Evolutionary conservation across 2,113 vertebrate genomes (phyloP).

Genomic region (Urocitellus parryii): DNA sequence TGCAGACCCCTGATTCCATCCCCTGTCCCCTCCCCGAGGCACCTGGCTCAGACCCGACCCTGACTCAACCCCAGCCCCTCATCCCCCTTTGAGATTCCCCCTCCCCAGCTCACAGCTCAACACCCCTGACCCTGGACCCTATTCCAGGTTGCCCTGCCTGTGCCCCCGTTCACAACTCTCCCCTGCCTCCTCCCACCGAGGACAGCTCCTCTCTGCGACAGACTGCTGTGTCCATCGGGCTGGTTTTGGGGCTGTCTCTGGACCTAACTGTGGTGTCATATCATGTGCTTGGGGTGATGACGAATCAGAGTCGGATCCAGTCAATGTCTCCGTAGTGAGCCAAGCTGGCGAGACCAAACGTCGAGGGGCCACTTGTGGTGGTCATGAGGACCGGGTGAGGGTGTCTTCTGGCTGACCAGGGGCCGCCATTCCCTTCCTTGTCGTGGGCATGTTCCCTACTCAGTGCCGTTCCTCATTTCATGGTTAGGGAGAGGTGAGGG

Average conservation of each 20-base stretch:
- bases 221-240: too few species aligned
- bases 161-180: not conserved
- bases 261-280: not conserved
- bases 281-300: not conserved
- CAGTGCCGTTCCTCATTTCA: not conserved
- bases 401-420: not conserved
- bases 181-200: not conserved
- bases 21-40: not conserved
- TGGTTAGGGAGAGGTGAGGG: not conserved
- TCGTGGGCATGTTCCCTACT: too few species aligned
- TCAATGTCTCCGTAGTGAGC: not conserved
- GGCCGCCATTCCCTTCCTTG: not conserved
- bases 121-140: not conserved
- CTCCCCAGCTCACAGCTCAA: not conserved
- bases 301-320: not conserved
- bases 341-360: not conserved
- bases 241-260: not conserved
- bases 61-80: not conserved
- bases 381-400: not conserved
- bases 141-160: not conserved
- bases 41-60: not conserved
- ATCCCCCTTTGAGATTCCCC: not conserved
- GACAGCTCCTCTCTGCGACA: not conserved
- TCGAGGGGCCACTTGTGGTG: rapidly evolving
- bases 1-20: not conserved